Evolutionary conservation across 1,140 invertebrate genomes (phyloP), one percentile per base, ranked within the genome.

Genomic region (Cyclargus thomasi): DNA sequence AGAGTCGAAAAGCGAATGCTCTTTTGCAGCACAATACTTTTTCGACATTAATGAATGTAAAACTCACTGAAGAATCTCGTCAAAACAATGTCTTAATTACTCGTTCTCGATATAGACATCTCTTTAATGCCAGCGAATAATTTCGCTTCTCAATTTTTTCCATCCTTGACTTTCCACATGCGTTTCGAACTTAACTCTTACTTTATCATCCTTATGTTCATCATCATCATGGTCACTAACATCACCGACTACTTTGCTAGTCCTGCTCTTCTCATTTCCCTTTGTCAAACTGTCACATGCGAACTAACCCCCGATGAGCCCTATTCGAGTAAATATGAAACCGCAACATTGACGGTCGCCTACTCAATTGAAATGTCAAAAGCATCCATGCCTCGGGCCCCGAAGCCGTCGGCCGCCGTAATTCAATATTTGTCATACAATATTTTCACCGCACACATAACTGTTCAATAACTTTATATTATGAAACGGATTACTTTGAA

Each of bases 1-100:
- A 47, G 39, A 47, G 39, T 47, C 39, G 39, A 47, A 47, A n/a
- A 47, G 39, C 39, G 39, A 47, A 47, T 47, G 39, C 39, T 47
- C 39, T 47, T 47, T 47, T 47, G 39, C 39, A 16, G 39, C 39
- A 47, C 39, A 47, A 47, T 47, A 8, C 39, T 47, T 47, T 47
- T 47, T 47, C 39, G 39, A 47, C 39, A 47, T 47, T 1, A 29
- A 29, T 29, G 29, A 29, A 29, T 29, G 39, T 47, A 47, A 47
- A 47, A 47, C 39, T 47, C 39, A 11, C 39, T 47, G 39, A 47
- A 47, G 39, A 47, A 47, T 47, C 39, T 47, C 39, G 39, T 14
- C 39, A 47, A 47, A 47, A 47, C 39, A 47, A 47, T 47, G 14
- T 47, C 39, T 47, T 47, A 47, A 47, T 47, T 47, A 47, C 39